Base-by-base conservation (phyloP, 2,113 vertebrate species). In the Sisor rabdophorus region DNA sequence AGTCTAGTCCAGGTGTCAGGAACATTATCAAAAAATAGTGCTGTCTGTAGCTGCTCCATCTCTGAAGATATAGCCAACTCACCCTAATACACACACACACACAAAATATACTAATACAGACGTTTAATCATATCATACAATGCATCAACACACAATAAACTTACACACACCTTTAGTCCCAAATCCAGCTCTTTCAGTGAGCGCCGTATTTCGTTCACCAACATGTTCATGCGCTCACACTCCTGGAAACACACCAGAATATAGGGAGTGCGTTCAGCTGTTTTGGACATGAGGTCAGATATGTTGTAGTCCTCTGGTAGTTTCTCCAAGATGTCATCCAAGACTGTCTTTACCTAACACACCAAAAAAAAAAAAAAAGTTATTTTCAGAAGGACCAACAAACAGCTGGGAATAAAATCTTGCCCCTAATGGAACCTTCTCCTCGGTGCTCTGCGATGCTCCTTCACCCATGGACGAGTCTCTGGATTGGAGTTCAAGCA, bases 1-100 rank as follows among this genome's bases (percentile, higher is more conserved):
- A 92, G 91, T 84, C 91, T 93, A 86, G 92, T 91, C 94, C 94
- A 94, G 87, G 92, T 95, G 86, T 95, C 94, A 68, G 94, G 92
- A 90, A 97, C 94, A 85, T 96, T 93, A 92, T 96, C 83, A 86
- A 94, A 95, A 92, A 95, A 95, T 90, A 94, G 88, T 84, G 94
- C 94, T 85, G 93, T 91, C 92, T 97, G 93, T 82, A 95, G 92
- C 91, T 93, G 93, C 88, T 97, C 94, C 91, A 94, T 97, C 91
- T 95, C 91, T 56, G 92, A 93, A 84, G 95, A 98, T 89, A 98
- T 92, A 86, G 95, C 95, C 91, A 98, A 92, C 88, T 98, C 95
- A 84, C 94, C 95, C 95, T 97, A 88, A 92, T 85, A 93, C 16
- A 56, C 8, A 20, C 24, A 87, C 80, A 77, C 58, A 30, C 22